These are phyloP conservation scores for Takifugu flavidus DNA, from an alignment of 2,113 vertebrate species.

Conservation along the genomic window DNA sequence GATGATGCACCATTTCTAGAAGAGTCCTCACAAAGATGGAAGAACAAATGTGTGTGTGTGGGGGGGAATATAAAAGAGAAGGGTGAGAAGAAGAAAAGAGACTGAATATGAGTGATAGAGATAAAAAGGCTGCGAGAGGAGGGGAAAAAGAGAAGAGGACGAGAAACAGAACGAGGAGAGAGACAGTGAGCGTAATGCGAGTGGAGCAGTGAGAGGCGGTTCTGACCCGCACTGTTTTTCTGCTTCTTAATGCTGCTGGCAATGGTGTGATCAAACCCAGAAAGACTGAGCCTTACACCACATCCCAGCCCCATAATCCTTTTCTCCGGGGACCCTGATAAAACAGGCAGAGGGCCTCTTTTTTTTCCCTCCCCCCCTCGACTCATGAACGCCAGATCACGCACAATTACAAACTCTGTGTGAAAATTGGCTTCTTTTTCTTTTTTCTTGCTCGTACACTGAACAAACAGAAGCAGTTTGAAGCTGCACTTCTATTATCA, in stretches of 20 bases:
- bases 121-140: slow-evolving; percentile 43
- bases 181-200: slow-evolving; percentile 35
- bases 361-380: slow-evolving; percentile 36
- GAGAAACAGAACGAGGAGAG: slow-evolving; percentile 42
- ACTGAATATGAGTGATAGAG: slow-evolving; percentile 52
- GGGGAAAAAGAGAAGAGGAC: slow-evolving; percentile 48
- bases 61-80: slow-evolving; percentile 52
- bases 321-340: slow-evolving; percentile 63
- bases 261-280: slow-evolving; percentile 61
- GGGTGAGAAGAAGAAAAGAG: slow-evolving; percentile 23
- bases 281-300: slow-evolving; percentile 54
- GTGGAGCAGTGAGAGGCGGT: slow-evolving; percentile 32
- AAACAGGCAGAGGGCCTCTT: slow-evolving; percentile 59
- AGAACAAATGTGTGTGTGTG: slow-evolving; percentile 37
- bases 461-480: slow-evolving; percentile 51
- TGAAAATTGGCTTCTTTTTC: slow-evolving; percentile 17
- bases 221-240: slow-evolving; percentile 62
- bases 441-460: slow-evolving; percentile 36
- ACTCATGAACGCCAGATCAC: slow-evolving; percentile 33
- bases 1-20: slow-evolving; percentile 32
- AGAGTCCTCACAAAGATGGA: slow-evolving; percentile 22
- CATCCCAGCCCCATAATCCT: slow-evolving; percentile 65
- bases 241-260: slow-evolving; percentile 54
- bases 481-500: slow-evolving; percentile 46
- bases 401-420: slow-evolving; percentile 49